These are phyloP conservation scores for Meliscaeva auricollis DNA, from an alignment of 2,888 invertebrate genomes.

Conservation along the genomic window DNA sequence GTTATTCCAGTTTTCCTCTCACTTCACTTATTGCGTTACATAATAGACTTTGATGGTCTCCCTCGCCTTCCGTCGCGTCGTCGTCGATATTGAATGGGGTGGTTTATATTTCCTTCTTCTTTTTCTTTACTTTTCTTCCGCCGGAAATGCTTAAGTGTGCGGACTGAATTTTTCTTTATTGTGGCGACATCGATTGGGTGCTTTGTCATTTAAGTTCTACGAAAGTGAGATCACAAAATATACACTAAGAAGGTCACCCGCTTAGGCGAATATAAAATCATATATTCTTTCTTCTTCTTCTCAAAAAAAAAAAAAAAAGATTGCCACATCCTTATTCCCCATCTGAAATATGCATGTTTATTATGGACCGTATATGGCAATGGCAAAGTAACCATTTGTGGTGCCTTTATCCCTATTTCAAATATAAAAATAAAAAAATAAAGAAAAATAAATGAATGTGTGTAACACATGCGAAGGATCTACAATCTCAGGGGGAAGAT, in stretches of 20 bases:
- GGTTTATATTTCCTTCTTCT: constrained; percentile 36
- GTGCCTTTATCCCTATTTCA: constrained; percentile 29
- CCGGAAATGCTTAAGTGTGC: constrained; percentile 54
- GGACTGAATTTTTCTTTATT: constrained; percentile 51
- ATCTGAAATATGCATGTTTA: constrained; percentile 30
- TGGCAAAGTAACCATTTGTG: constrained; percentile 37
- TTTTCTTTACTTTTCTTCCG: constrained; percentile 2
- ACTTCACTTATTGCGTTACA: constrained; percentile 57
- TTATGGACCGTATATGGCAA: constrained; percentile 23
- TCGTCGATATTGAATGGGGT: constrained; percentile 31
- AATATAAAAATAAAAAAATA: constrained; percentile 4
- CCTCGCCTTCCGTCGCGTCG: background rate
- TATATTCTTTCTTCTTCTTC: background rate
- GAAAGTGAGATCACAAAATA: constrained; percentile 48
- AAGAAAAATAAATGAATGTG: constrained; percentile 10
- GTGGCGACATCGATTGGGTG: constrained; percentile 66
- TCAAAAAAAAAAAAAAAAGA: constrained; percentile 36
- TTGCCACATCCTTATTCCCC: constrained; percentile 11
- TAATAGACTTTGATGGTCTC: constrained; percentile 58
- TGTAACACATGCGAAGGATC: constrained; percentile 42
- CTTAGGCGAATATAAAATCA: constrained; percentile 44
- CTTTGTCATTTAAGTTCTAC: constrained; percentile 58
- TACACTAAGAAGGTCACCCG: constrained; percentile 43
- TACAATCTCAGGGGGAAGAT: background rate
- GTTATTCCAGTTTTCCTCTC: constrained; percentile 57